Percentiles rank a stretch among this genome's conserved stretches.
Conservation (phyloP, 2,888 invertebrate genomes). For the Chalcosyrphus nemorum region DNA sequence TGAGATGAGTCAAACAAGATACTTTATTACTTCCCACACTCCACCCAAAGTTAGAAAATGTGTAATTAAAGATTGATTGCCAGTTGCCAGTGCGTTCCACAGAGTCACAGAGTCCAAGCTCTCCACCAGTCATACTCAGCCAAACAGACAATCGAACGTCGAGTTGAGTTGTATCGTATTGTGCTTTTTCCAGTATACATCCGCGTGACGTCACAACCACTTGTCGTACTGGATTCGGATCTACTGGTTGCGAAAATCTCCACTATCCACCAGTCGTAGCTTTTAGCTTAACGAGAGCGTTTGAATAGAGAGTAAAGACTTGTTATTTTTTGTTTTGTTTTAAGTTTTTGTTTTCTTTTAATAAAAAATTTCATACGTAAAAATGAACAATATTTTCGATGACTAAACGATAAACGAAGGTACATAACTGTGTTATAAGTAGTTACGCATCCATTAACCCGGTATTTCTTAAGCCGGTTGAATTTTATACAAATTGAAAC, state of each 20-base stretch:
- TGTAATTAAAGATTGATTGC: slow-evolving; percentile 29
- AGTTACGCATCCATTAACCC: not conserved
- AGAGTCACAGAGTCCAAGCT: slow-evolving; percentile 24
- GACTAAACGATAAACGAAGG: slow-evolving; percentile 17
- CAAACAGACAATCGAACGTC: slow-evolving; percentile 45
- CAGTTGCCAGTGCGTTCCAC: slow-evolving; percentile 18
- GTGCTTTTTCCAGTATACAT: slow-evolving; percentile 24
- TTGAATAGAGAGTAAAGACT: slow-evolving; percentile 37
- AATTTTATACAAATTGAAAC: slow-evolving; percentile 22
- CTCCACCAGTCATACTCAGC: slow-evolving; percentile 25
- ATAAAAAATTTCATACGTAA: not conserved
- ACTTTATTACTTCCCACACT: slow-evolving; percentile 45
- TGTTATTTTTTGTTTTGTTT: slow-evolving; percentile 17
- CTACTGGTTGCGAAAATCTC: slow-evolving; percentile 57
- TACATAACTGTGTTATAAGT: slow-evolving; percentile 39
- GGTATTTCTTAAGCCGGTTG: slow-evolving; percentile 17
- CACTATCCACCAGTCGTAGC: slow-evolving; percentile 60
- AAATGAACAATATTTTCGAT: slow-evolving; percentile 7
- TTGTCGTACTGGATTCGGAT: slow-evolving; percentile 62
- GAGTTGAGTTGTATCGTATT: slow-evolving; percentile 33
- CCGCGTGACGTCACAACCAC: slow-evolving; percentile 65
- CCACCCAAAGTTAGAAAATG: slow-evolving; percentile 12
- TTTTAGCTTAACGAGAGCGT: slow-evolving; percentile 62
- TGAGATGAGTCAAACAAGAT: slow-evolving; percentile 45
- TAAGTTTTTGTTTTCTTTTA: not conserved